Evolutionary conservation across 2,113 vertebrate species (phyloP).

Genomic region (Pyrgilauda ruficollis): DNA sequence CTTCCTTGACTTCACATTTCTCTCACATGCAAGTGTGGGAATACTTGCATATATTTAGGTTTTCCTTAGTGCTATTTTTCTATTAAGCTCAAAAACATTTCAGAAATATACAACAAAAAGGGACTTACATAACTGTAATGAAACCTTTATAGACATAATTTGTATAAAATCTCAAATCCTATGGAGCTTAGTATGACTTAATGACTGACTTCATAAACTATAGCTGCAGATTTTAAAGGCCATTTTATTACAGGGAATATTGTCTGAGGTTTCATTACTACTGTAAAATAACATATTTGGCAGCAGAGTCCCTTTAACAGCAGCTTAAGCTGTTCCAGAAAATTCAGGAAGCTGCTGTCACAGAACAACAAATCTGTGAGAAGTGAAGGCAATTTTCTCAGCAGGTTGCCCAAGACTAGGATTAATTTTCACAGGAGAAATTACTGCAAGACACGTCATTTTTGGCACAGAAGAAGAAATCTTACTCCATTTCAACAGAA

Average conservation of each 20-base stretch:
- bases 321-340: neutral
- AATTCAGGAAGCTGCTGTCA: neutral
- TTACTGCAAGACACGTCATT: fast-evolving
- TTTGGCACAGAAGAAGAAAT: neutral
- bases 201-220: neutral
- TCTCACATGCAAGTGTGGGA: neutral
- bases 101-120: neutral
- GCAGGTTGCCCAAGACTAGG: neutral
- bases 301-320: neutral
- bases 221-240: neutral
- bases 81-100: neutral
- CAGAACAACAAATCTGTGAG: fast-evolving
- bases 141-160: neutral
- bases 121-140: neutral
- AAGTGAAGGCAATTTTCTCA: slow-evolving; percentile 9
- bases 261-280: neutral
- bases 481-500: neutral
- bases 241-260: neutral
- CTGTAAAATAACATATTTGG: neutral
- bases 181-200: neutral
- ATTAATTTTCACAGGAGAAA: neutral
- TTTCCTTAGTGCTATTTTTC: neutral
- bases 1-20: neutral
- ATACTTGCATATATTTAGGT: neutral
- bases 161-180: neutral